Conservation (phyloP, 2,888 invertebrate species). For the Meiosimyza platycephala region DNA sequence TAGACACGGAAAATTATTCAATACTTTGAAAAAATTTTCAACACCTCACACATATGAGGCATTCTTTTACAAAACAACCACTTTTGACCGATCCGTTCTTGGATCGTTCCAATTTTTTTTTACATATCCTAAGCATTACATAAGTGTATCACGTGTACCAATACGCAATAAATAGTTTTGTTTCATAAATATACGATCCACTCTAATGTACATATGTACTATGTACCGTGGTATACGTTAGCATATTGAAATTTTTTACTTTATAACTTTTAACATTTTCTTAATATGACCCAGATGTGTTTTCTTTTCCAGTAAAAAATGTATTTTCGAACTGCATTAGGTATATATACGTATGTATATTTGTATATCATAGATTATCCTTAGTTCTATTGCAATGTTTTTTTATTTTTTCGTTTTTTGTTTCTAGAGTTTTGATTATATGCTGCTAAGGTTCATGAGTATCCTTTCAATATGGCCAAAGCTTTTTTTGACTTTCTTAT, state of each 20-base stretch:
- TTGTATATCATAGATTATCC: slow-evolving; percentile 31
- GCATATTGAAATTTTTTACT: neutral
- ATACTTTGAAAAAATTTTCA: too few relatives aligned
- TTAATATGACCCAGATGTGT: slow-evolving; percentile 36
- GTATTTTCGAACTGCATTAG: slow-evolving; percentile 33
- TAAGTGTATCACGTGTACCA: too few relatives aligned
- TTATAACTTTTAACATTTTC: slow-evolving; percentile 18
- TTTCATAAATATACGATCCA: too few relatives aligned
- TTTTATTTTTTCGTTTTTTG: slow-evolving; percentile 4
- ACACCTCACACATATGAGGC: too few relatives aligned
- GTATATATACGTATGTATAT: slow-evolving; percentile 17
- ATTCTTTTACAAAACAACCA: too few relatives aligned
- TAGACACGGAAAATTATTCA: too few relatives aligned
- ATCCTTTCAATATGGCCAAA: slow-evolving; percentile 34
- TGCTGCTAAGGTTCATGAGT: neutral
- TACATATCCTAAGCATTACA: too few relatives aligned
- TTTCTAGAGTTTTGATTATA: neutral
- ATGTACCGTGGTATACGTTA: neutral
- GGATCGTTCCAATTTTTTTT: too few relatives aligned
- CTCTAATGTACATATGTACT: neutral
- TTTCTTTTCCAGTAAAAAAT: slow-evolving; percentile 27
- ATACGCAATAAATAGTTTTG: too few relatives aligned
- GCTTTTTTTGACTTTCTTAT: slow-evolving; percentile 21
- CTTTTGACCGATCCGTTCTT: too few relatives aligned
- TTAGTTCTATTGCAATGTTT: neutral